Evolutionary conservation across 2,888 invertebrate species (phyloP).

Genomic region (Phortica okadai): DNA sequence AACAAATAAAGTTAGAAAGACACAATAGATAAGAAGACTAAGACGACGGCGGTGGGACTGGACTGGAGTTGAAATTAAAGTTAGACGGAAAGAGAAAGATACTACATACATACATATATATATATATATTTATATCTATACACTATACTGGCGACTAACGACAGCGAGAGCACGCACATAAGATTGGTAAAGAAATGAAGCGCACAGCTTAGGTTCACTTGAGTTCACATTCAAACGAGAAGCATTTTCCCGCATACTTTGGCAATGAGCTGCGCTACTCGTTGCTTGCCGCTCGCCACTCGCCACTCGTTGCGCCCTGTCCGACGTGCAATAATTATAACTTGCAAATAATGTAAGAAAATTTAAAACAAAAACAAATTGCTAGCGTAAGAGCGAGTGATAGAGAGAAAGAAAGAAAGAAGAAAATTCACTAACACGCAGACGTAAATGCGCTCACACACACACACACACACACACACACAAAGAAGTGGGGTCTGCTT

Average conservation of each 20-base stretch:
- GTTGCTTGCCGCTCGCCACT: neutral
- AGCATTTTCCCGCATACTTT: neutral
- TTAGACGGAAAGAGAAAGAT: too few species aligned
- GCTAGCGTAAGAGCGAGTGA: neutral
- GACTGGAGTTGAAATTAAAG: too few species aligned
- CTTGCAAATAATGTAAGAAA: conserved; percentile 19
- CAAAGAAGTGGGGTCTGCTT: neutral
- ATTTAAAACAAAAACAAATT: neutral
- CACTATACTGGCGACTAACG: too few species aligned
- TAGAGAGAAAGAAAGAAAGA: neutral
- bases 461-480: neutral
- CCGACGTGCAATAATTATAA: conserved; percentile 22
- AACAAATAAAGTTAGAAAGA: too few species aligned
- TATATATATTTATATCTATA: too few species aligned
- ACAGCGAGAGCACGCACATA: neutral
- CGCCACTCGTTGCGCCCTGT: neutral
- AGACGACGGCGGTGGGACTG: too few species aligned
- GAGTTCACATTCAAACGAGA: conserved; percentile 25
- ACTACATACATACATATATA: too few species aligned
- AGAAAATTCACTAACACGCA: neutral
- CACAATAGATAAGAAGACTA: too few species aligned
- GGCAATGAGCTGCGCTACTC: neutral
- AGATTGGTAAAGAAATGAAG: neutral
- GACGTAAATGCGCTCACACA: neutral
- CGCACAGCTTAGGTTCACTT: conserved; percentile 19